Conservation (phyloP, 2,888 invertebrate species). For the Rhagophthalmus giganteus region DNA sequence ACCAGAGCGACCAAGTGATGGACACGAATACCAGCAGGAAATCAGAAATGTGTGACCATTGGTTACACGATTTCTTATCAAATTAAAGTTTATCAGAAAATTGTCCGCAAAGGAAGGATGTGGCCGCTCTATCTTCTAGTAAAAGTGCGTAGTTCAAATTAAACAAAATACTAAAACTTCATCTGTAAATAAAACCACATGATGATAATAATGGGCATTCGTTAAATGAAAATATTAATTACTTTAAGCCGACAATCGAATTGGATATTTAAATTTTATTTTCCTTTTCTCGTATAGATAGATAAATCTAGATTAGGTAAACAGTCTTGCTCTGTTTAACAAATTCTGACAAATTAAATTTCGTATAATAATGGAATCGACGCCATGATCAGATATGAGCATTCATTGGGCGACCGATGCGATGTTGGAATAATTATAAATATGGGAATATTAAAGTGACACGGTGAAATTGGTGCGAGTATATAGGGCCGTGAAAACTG, state of each 20-base stretch:
- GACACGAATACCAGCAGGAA: constrained; percentile 22
- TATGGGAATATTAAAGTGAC: constrained; percentile 22
- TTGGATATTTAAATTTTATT: too few relatives aligned
- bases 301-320: too few relatives aligned
- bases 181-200: constrained; percentile 6
- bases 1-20: constrained; percentile 1
- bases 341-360: background rate
- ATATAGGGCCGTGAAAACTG: constrained; percentile 13
- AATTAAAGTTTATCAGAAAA: constrained; percentile 23
- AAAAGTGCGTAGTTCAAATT: constrained; percentile 27
- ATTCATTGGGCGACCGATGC: too few relatives aligned
- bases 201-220: constrained; percentile 4
- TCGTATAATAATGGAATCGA: too few relatives aligned
- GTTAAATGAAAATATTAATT: constrained; percentile 2
- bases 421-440: constrained; percentile 24
- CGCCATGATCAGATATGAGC: too few relatives aligned
- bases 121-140: constrained; percentile 32
- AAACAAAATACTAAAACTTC: constrained; percentile 15
- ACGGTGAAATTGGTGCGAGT: constrained; percentile 11
- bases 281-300: too few relatives aligned
- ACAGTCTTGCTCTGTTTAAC: too few relatives aligned
- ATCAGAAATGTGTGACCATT: constrained; percentile 34
- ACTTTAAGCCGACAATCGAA: constrained; percentile 1
- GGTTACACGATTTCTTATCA: constrained; percentile 35
- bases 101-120: constrained; percentile 37